Conservation (phyloP, 2,797 vertebrate species). For the Garrulus glandarius region DNA sequence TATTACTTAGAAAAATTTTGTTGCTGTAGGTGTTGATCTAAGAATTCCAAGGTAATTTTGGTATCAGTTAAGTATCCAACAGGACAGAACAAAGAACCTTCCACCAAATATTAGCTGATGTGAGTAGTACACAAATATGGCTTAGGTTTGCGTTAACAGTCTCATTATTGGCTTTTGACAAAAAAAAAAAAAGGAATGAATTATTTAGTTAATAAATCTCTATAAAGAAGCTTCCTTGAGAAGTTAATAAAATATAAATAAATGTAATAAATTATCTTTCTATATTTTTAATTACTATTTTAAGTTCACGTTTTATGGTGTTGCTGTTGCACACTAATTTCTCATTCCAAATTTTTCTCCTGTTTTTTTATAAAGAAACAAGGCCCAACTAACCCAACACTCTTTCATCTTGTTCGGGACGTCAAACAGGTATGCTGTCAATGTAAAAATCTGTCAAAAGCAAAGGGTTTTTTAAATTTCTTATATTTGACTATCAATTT, state of each 20-base stretch:
- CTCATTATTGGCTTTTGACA: background rate
- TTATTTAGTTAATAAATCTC: background rate
- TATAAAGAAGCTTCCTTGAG: background rate
- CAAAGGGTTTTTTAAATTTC: background rate
- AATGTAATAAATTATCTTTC: background rate
- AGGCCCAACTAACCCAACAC: conserved; percentile 90
- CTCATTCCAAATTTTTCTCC: background rate
- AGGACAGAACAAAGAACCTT: background rate
- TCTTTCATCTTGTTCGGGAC: conserved; percentile 94
- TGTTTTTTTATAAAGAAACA: conserved; percentile 84
- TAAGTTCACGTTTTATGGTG: background rate
- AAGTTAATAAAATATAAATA: background rate
- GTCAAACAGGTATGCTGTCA: conserved; percentile 89
- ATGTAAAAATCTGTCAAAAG: background rate
- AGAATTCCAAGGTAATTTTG: background rate
- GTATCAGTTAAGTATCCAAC: background rate
- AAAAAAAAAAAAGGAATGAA: background rate
- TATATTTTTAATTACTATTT: background rate
- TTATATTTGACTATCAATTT: background rate
- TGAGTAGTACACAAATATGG: background rate
- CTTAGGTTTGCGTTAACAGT: background rate
- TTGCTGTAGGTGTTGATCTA: background rate
- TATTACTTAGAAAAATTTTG: background rate
- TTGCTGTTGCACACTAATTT: background rate
- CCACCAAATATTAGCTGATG: background rate